Percentiles rank a stretch among this genome's conserved stretches.
These are phyloP conservation scores for honey bee (Apis mellifera) DNA, from an alignment of 1,140 invertebrate species.

Conservation along the genomic window Amel_HAv3.1 CM009944.2:8039501-8040000, in stretches of 20 bases:
- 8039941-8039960: background rate
- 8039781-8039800: background rate
- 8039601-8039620: constrained; percentile 19
- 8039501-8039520: constrained; percentile 56
- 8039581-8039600: constrained; percentile 59
- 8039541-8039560: constrained; percentile 50
- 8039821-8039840: constrained; percentile 9
- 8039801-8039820: constrained; percentile 36
- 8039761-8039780: constrained; percentile 41
- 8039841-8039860: background rate
- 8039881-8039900: background rate
- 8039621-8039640: background rate
- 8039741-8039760: constrained; percentile 23
- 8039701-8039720: too few relatives aligned
- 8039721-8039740: constrained; percentile 15
- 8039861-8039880: background rate
- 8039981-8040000: background rate
- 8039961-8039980: too few relatives aligned
- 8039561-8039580: constrained; percentile 46
- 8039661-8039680: background rate
- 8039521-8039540: constrained; percentile 64
- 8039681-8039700: too few relatives aligned
- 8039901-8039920: too few relatives aligned
- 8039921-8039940: too few relatives aligned
- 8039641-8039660: too few relatives aligned